Conservation (phyloP, 2,113 vertebrate genomes). For the Cebus imitator region DNA sequence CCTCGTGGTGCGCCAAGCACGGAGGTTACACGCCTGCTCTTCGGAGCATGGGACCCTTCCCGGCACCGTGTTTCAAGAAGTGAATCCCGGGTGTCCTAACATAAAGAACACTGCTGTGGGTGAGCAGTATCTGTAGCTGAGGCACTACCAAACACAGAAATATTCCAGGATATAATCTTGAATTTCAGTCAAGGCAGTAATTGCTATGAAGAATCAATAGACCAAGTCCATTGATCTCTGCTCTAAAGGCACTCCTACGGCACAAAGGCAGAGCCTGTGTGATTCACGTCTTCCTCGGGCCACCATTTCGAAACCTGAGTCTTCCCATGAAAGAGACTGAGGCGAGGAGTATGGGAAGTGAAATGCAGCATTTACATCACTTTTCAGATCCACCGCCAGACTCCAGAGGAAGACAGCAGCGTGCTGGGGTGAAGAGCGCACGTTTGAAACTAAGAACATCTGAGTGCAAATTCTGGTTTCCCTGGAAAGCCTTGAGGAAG, state of each 20-base stretch:
- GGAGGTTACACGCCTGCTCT: not conserved
- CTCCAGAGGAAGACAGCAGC: not conserved
- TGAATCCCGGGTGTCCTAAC: not conserved
- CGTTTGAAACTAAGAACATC: not conserved
- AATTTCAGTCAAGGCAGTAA: accelerated
- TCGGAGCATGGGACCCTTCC: not conserved
- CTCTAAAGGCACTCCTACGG: accelerated
- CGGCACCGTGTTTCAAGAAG: not conserved
- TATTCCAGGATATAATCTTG: accelerated
- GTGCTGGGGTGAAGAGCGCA: not conserved
- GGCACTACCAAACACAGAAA: not conserved
- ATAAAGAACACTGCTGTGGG: accelerated
- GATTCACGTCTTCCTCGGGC: accelerated
- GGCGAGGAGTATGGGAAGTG: accelerated
- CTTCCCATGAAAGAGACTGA: too few species aligned
- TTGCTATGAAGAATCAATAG: not conserved
- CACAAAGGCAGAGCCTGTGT: not conserved
- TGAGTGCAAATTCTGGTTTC: not conserved
- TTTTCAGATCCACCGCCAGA: not conserved
- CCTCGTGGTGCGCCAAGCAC: not conserved
- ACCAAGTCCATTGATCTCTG: not conserved
- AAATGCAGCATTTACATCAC: not conserved
- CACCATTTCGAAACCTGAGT: accelerated
- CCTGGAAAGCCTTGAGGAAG: not conserved
- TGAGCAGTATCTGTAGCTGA: not conserved